Evolutionary conservation across 2,888 invertebrate species (phyloP).

Genomic region (Oscheius onirici): DNA sequence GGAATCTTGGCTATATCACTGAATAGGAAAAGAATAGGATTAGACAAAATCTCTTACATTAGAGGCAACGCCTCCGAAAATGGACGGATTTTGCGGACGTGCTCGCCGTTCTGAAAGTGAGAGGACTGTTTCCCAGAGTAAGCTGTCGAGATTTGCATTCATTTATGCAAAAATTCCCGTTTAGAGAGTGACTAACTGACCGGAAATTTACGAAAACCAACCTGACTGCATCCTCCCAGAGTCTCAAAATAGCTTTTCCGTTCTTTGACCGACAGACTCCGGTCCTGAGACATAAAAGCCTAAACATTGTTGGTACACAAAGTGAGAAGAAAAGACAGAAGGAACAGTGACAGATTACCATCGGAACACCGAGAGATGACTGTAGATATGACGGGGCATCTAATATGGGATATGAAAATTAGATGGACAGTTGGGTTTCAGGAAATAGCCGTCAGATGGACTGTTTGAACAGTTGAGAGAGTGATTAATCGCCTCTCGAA

Average conservation of each 20-base stretch:
- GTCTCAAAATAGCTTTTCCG: conserved; percentile 21
- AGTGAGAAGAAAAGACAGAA: conserved; percentile 11
- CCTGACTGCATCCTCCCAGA: conserved; percentile 1
- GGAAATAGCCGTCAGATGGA: background rate
- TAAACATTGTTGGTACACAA: too few species aligned
- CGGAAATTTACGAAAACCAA: background rate
- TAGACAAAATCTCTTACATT: background rate
- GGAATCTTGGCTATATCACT: conserved; percentile 14
- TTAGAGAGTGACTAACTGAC: background rate
- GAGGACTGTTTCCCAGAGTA: background rate
- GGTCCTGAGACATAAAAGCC: conserved; percentile 11
- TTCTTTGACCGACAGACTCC: conserved; percentile 13
- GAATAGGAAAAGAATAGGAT: background rate
- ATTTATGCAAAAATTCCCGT: background rate
- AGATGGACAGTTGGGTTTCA: conserved; percentile 1
- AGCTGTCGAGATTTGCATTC: conserved; percentile 13
- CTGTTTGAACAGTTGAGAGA: conserved; percentile 23
- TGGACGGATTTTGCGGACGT: background rate
- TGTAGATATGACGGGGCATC: conserved; percentile 18
- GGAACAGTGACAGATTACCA: conserved; percentile 13
- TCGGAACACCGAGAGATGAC: conserved; percentile 23
- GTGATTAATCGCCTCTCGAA: background rate
- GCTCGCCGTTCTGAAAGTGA: conserved; percentile 13
- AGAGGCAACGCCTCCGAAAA: conserved; percentile 13
- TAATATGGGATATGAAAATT: conserved; percentile 24